Evolutionary conservation across 92 coral and sea anemone genomes (phyloP).

Genomic region (Porites divaricata): DNA sequence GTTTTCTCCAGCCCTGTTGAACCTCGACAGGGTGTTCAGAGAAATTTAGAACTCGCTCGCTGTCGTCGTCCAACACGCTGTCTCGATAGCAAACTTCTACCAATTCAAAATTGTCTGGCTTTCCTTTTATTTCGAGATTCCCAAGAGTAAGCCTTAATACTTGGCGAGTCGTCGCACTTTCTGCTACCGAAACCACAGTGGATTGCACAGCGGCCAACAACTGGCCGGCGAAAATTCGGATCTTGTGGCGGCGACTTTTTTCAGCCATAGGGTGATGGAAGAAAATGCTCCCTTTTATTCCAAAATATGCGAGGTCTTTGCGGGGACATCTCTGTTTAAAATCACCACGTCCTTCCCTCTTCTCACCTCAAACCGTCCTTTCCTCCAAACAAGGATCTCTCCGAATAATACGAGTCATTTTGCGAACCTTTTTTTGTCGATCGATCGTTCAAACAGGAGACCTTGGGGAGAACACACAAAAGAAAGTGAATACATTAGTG

Average conservation of each 20-base stretch:
- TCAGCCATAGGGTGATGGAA: conserved; percentile 47
- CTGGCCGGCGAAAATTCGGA: conserved; percentile 94
- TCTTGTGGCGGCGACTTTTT: conserved; percentile 11
- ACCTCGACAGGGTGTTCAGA: conserved; percentile 88
- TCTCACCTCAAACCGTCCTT: conserved; percentile 20
- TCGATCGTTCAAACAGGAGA: conserved; percentile 2
- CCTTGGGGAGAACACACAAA: conserved; percentile 32
- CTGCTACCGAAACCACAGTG: conserved; percentile 83
- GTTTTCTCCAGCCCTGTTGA: conserved; percentile 82
- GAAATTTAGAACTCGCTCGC: conserved; percentile 79
- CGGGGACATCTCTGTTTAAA: conserved; percentile 26
- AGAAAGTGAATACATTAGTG: conserved; percentile 10
- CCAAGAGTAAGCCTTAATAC: conserved; percentile 82
- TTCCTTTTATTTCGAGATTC: conserved; percentile 80
- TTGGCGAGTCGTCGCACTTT: conserved; percentile 83
- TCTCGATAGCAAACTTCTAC: conserved; percentile 99
- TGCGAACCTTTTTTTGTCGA: not conserved
- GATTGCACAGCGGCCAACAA: conserved; percentile 91
- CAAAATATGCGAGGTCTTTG: conserved; percentile 9
- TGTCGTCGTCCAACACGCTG: conserved; percentile 82
- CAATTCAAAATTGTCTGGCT: conserved; percentile 88
- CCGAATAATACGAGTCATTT: not conserved
- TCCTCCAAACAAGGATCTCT: not conserved
- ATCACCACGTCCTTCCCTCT: conserved; percentile 9
- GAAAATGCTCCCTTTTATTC: conserved; percentile 25